These are phyloP conservation scores for Tetranychus piercei DNA, from an alignment of 2,888 invertebrate species.

Conservation along the genomic window DNA sequence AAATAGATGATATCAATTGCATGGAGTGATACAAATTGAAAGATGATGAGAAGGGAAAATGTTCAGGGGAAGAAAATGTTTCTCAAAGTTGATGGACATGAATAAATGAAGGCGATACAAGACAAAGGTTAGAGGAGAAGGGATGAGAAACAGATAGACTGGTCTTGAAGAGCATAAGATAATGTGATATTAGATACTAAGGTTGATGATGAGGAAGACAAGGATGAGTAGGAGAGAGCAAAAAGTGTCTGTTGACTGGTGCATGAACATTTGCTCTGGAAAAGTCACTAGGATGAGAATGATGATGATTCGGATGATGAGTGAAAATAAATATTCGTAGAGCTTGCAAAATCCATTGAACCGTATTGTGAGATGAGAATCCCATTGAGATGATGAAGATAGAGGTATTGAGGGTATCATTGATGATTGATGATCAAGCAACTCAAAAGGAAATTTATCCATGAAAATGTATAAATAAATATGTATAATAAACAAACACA, in stretches of 20 bases:
- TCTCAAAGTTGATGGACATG: not conserved
- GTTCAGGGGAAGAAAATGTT: not conserved
- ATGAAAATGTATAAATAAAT: too few relatives aligned
- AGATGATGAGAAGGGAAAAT: conserved; percentile 18
- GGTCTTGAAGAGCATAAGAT: not conserved
- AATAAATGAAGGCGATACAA: not conserved
- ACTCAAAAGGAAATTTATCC: not conserved
- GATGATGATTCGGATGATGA: not conserved
- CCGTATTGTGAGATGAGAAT: not conserved
- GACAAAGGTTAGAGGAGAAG: not conserved
- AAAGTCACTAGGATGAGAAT: not conserved
- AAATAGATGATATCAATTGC: too few relatives aligned
- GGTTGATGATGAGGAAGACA: not conserved
- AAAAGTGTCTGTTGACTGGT: not conserved
- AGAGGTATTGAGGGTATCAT: not conserved
- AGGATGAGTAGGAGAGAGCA: not conserved
- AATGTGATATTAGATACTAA: not conserved
- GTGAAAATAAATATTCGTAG: not conserved
- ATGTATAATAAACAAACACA: too few relatives aligned
- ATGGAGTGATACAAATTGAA: too few relatives aligned
- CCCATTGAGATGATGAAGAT: not conserved
- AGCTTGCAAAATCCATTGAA: not conserved
- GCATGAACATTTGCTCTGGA: not conserved
- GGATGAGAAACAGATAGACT: conserved; percentile 4
- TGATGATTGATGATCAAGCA: conserved; percentile 6